These are phyloP conservation scores for Meandrusa payeni DNA, from an alignment of 2,888 invertebrate genomes.

Conservation along the genomic window DNA sequence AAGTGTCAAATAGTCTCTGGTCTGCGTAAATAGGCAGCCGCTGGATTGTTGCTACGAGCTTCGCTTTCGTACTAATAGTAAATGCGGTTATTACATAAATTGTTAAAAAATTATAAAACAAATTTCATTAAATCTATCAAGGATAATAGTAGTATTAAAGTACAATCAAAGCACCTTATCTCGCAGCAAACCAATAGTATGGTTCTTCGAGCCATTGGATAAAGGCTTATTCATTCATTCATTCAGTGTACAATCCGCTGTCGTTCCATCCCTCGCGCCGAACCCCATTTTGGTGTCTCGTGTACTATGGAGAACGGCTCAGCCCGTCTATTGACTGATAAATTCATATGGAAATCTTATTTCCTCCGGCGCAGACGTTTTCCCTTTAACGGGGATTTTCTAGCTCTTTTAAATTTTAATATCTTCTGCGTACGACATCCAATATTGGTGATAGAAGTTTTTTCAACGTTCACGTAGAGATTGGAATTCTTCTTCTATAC, in stretches of 20 bases:
- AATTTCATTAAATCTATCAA: too few relatives aligned
- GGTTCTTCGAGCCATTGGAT: neutral
- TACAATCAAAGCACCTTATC: neutral
- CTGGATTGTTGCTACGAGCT: too few relatives aligned
- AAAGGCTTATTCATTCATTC: constrained; percentile 8
- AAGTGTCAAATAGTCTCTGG: too few relatives aligned
- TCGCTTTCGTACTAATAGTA: too few relatives aligned
- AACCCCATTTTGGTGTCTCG: neutral
- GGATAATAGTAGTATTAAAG: too few relatives aligned
- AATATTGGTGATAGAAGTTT: neutral
- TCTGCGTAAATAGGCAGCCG: too few relatives aligned
- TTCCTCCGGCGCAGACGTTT: constrained; percentile 1
- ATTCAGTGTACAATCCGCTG: constrained; percentile 3
- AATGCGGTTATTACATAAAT: too few relatives aligned
- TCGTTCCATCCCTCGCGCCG: constrained; percentile 2
- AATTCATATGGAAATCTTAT: constrained; percentile 12
- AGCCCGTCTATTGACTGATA: constrained; percentile 1
- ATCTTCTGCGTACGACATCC: neutral
- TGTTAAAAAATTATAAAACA: too few relatives aligned
- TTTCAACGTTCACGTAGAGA: too few relatives aligned
- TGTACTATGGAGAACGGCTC: neutral
- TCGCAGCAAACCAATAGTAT: neutral
- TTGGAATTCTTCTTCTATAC: too few relatives aligned
- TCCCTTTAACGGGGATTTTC: constrained; percentile 3
- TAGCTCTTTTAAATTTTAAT: constrained; percentile 1